phyloP scores from a whole-genome alignment of 2,888 invertebrate genomes.

The Strigamia transsilvanica region DNA sequence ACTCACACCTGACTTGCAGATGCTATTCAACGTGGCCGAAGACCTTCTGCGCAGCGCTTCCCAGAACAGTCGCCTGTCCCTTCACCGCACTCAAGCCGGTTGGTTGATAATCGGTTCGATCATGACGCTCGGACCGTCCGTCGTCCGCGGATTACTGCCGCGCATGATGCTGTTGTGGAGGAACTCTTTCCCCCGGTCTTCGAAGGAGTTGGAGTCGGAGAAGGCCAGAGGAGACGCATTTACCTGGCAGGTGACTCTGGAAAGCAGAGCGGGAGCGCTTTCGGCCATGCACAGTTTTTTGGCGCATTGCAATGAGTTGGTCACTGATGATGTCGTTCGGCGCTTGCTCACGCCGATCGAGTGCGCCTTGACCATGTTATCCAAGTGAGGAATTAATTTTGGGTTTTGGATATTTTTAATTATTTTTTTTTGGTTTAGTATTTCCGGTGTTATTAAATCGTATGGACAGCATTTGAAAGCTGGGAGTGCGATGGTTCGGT shows the following conservation, averaged over 20 bases:
- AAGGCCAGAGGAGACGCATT: slow-evolving; percentile 95
- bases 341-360: slow-evolving; percentile 91
- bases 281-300: slow-evolving; percentile 95
- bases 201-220: slow-evolving; percentile 96
- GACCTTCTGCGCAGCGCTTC: slow-evolving; percentile 94
- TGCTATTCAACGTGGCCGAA: slow-evolving; percentile 95
- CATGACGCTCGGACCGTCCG: slow-evolving; percentile 92
- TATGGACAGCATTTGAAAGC: slow-evolving; percentile 94
- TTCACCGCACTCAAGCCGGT: slow-evolving; percentile 95
- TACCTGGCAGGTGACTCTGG: slow-evolving; percentile 98
- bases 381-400: slow-evolving; percentile 73
- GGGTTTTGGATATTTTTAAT: neutral
- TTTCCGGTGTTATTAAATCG: slow-evolving; percentile 82
- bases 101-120: slow-evolving; percentile 97
- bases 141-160: slow-evolving; percentile 89
- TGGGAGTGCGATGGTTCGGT: slow-evolving; percentile 89
- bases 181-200: slow-evolving; percentile 95
- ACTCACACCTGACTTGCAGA: slow-evolving; percentile 62
- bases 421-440: slow-evolving; percentile 68
- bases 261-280: slow-evolving; percentile 94
- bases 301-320: slow-evolving; percentile 86
- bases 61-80: slow-evolving; percentile 92
- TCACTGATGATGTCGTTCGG: slow-evolving; percentile 83
- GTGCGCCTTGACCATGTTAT: slow-evolving; percentile 92
- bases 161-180: slow-evolving; percentile 95